These are phyloP conservation scores for Suricata suricatta DNA, from an alignment of 2,113 vertebrate genomes.

Conservation along the genomic window DNA sequence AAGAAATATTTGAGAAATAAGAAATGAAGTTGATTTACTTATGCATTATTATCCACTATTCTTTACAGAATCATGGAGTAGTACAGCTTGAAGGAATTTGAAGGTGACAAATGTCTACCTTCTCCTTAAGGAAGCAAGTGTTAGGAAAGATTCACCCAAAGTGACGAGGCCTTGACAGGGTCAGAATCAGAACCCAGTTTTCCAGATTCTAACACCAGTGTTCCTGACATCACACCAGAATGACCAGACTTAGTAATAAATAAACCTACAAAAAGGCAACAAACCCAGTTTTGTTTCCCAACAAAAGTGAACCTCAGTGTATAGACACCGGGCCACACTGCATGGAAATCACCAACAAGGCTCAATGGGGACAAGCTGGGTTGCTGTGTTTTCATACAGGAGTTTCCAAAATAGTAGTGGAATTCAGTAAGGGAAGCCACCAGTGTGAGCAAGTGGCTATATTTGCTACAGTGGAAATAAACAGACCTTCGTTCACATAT, in stretches of 20 bases:
- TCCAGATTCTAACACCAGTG: background rate
- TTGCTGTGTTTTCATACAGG: constrained; percentile 5
- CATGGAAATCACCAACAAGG: background rate
- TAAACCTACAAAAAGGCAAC: background rate
- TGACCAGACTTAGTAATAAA: background rate
- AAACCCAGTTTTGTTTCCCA: background rate
- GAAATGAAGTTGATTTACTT: background rate
- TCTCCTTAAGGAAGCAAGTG: background rate
- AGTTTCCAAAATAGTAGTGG: constrained; percentile 61
- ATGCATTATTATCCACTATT: background rate
- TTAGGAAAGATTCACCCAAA: background rate
- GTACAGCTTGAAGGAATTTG: background rate
- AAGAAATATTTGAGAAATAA: background rate
- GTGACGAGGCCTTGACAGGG: background rate
- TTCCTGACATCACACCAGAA: background rate
- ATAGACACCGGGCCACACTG: background rate
- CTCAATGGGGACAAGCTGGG: background rate
- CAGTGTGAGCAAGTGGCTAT: constrained; percentile 16
- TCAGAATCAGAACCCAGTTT: background rate
- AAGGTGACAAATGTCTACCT: background rate
- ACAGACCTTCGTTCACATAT: constrained; percentile 22
- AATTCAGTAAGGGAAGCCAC: constrained; percentile 48
- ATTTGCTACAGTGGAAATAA: constrained; percentile 50
- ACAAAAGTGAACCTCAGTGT: background rate
- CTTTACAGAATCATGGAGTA: background rate